A percentile compares a stretch with the other conserved stretches of the same genome.
These are phyloP conservation scores for Cephalopterus ornatus DNA, from an alignment of 2,113 vertebrate genomes.

Conservation along the genomic window DNA sequence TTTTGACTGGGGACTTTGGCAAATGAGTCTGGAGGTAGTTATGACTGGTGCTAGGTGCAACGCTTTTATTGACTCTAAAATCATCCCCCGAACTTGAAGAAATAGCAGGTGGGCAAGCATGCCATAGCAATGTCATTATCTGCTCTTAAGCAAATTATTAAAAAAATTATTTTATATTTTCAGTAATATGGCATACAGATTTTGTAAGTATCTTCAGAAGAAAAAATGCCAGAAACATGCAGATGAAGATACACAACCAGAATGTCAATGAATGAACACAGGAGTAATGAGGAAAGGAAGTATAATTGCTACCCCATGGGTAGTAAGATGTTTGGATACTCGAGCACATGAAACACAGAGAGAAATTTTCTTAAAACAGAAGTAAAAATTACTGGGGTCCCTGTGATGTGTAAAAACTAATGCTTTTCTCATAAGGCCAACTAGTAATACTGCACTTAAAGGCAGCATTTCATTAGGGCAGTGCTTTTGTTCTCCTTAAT, in stretches of 20 bases:
- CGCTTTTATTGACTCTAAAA: background rate
- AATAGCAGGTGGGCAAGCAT: background rate
- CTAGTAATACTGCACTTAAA: background rate
- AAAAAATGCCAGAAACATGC: background rate
- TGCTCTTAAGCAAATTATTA: background rate
- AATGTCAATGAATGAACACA: background rate
- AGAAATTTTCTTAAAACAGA: background rate
- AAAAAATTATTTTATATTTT: background rate
- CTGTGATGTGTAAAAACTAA: background rate
- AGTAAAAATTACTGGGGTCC: background rate
- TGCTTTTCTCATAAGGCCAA: background rate
- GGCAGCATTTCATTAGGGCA: background rate
- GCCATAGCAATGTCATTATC: background rate
- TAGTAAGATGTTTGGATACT: background rate
- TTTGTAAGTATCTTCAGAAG: background rate
- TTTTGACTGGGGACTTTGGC: background rate
- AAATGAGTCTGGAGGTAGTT: background rate
- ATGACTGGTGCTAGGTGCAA: background rate
- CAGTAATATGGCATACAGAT: background rate
- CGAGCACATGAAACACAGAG: background rate
- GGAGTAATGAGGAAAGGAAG: background rate
- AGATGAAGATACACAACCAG: background rate
- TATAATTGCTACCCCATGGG: background rate
- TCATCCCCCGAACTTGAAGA: background rate
- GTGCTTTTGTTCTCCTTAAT: background rate